Evolutionary conservation across 1,140 invertebrate species (phyloP).

Genomic region (Cephus cinctus): DNA sequence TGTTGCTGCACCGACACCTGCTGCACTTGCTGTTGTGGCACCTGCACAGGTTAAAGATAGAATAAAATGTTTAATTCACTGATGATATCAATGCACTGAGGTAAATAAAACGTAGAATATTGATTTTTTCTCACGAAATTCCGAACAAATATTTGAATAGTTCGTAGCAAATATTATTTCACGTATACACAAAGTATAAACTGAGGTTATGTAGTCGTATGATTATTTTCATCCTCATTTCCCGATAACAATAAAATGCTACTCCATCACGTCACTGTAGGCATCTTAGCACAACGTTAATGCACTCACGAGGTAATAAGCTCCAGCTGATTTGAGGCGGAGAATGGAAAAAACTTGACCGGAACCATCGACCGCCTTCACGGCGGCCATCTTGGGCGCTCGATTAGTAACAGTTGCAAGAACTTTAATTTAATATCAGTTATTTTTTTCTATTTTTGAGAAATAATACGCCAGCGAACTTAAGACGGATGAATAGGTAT

Average conservation of each 20-base stretch:
- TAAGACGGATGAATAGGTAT: no score
- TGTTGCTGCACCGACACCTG: conserved; percentile 38
- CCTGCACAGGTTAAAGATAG: conserved; percentile 26
- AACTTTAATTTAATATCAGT: neutral
- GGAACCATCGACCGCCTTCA: conserved; percentile 11
- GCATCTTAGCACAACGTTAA: no score
- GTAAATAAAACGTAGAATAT: no score
- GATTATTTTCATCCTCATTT: neutral
- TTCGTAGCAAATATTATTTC: conserved; percentile 9
- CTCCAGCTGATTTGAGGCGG: conserved; percentile 4
- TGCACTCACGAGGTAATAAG: conserved; percentile 20
- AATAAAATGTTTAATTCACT: neutral
- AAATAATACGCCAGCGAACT: neutral
- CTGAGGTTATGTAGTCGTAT: neutral
- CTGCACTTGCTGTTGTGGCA: conserved; percentile 49
- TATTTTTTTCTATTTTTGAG: neutral
- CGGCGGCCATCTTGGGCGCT: conserved; percentile 18
- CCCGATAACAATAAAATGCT: neutral
- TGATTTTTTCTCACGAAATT: no score
- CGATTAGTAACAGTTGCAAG: neutral
- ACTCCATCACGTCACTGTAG: no score
- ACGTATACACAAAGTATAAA: neutral
- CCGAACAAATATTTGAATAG: no score
- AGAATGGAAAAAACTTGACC: conserved; percentile 16
- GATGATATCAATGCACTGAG: no score